A percentile compares a stretch with the other conserved stretches of the same genome.
These are phyloP conservation scores for Anabas testudineus DNA, from an alignment of 2,797 vertebrate genomes.

Conservation along the genomic window DNA sequence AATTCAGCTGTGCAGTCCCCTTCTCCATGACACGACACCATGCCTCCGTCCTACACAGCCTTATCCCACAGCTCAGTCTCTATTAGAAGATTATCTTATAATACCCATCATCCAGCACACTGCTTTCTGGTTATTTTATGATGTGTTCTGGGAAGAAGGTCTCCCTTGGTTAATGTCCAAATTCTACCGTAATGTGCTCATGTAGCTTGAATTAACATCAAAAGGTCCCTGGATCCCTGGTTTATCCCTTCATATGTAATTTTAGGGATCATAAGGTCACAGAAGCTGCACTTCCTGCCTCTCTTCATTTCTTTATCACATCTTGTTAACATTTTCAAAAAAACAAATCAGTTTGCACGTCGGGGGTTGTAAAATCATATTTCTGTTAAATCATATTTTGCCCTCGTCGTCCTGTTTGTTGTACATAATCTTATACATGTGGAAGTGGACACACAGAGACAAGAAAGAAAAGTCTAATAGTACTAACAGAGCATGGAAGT, in stretches of 20 bases:
- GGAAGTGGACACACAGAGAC: too few relatives aligned
- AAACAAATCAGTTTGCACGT: too few relatives aligned
- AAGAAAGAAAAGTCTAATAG: too few relatives aligned
- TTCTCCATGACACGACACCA: background rate
- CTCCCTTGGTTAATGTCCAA: conserved; percentile 53
- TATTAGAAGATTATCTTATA: conserved; percentile 56
- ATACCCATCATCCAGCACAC: conserved; percentile 42
- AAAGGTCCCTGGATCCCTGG: conserved; percentile 38
- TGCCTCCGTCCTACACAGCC: conserved; percentile 23
- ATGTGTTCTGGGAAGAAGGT: conserved; percentile 46
- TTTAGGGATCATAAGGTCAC: conserved; percentile 51
- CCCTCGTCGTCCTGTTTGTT: too few relatives aligned
- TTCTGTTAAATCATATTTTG: too few relatives aligned
- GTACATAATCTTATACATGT: too few relatives aligned
- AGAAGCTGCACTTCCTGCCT: conserved; percentile 20
- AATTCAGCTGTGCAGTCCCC: background rate
- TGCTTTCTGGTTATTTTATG: conserved; percentile 44
- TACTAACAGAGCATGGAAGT: too few relatives aligned
- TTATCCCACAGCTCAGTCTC: conserved; percentile 42
- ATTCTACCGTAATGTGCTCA: conserved; percentile 57
- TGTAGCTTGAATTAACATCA: conserved; percentile 68
- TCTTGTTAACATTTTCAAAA: too few relatives aligned
- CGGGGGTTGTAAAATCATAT: too few relatives aligned
- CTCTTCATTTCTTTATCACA: too few relatives aligned
- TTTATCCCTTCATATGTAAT: conserved; percentile 60